These are phyloP conservation scores for Halichondria panicea DNA, from an alignment of 37 sponge, comb jelly and placozoan genomes.

Conservation along the genomic window DNA sequence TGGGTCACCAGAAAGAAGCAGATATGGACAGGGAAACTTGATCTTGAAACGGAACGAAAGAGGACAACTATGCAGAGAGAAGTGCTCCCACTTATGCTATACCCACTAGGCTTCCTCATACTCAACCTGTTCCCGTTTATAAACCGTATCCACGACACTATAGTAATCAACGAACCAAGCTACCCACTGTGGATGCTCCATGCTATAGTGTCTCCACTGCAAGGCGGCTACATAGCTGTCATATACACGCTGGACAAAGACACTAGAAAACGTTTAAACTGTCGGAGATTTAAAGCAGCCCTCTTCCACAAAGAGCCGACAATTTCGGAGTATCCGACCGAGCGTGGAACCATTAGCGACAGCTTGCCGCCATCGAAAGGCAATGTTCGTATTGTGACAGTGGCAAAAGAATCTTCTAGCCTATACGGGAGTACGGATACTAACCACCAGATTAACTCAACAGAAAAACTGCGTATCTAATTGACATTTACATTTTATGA, in stretches of 20 bases:
- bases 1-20: background rate
- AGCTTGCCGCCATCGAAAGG: too few species aligned
- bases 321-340: conserved; percentile 9
- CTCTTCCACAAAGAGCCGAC: background rate
- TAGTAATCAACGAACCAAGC: conserved; percentile 7
- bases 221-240: conserved; percentile 37
- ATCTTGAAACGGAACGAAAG: conserved; percentile 5
- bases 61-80: conserved; percentile 30
- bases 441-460: too few species aligned
- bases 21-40: conserved; percentile 24
- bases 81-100: conserved; percentile 40
- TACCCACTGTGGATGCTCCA: conserved; percentile 49
- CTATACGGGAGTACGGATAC: too few species aligned
- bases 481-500: too few species aligned
- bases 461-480: too few species aligned
- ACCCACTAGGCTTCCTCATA: conserved; percentile 51
- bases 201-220: conserved; percentile 51
- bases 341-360: background rate
- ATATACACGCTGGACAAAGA: conserved; percentile 54
- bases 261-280: conserved; percentile 19
- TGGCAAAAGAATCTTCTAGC: too few species aligned
- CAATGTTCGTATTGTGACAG: too few species aligned
- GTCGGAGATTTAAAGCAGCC: background rate
- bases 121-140: conserved; percentile 47
- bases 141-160: conserved; percentile 40